Percentiles rank a stretch among this genome's conserved stretches.
Evolutionary conservation across 2,888 invertebrate species (phyloP).

Genomic region (Caenorhabditis sp.): DNA sequence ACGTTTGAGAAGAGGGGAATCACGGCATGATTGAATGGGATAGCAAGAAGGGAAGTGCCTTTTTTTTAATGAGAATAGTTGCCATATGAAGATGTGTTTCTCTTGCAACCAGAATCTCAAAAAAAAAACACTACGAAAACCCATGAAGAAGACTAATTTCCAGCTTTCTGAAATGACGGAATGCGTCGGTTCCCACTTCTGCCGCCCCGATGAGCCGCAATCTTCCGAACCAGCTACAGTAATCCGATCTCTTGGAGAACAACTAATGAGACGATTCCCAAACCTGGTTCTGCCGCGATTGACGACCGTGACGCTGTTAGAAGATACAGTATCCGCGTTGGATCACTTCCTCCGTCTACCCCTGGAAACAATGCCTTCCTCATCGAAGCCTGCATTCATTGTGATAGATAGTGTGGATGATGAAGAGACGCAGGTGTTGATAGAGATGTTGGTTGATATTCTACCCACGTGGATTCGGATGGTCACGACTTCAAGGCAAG

Average conservation of each 20-base stretch:
- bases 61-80: too few relatives aligned
- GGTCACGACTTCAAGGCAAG: slow-evolving; percentile 61
- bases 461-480: slow-evolving; percentile 71
- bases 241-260: slow-evolving; percentile 68
- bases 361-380: slow-evolving; percentile 68
- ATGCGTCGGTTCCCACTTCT: slow-evolving; percentile 73
- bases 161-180: slow-evolving; percentile 70
- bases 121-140: background rate
- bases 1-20: slow-evolving; percentile 20
- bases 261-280: slow-evolving; percentile 69
- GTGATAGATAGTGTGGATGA: slow-evolving; percentile 67
- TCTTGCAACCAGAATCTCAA: background rate
- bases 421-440: slow-evolving; percentile 45
- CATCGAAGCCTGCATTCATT: slow-evolving; percentile 68
- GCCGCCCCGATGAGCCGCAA: slow-evolving; percentile 67
- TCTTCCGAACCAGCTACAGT: slow-evolving; percentile 73
- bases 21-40: slow-evolving; percentile 21
- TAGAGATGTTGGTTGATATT: slow-evolving; percentile 55
- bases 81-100: background rate
- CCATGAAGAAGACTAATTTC: slow-evolving; percentile 27
- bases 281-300: slow-evolving; percentile 74
- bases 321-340: slow-evolving; percentile 65
- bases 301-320: slow-evolving; percentile 70
- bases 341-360: slow-evolving; percentile 70
- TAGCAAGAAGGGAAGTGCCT: background rate